A percentile compares a stretch with the other conserved stretches of the same genome.
These are phyloP conservation scores for Pleuronectes platessa DNA, from an alignment of 2,113 vertebrate species.

Conservation along the genomic window DNA sequence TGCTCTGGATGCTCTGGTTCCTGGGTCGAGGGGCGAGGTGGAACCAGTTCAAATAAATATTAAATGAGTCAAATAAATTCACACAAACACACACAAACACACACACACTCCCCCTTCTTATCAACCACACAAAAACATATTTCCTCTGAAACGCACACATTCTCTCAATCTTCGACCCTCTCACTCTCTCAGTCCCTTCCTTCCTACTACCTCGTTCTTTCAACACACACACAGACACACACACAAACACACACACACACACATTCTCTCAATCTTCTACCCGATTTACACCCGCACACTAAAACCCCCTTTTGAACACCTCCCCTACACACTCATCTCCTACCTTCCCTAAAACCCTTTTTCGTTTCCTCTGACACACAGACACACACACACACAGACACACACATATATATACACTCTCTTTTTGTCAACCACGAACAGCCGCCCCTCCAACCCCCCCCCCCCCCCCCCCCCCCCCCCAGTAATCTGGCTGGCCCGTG, in stretches of 20 bases:
- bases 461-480: slow-evolving; percentile 26
- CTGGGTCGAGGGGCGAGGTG: background rate
- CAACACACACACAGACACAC: slow-evolving; percentile 52
- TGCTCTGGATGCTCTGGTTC: background rate
- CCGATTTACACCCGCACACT: slow-evolving; percentile 68
- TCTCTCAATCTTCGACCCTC: slow-evolving; percentile 74
- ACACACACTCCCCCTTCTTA: slow-evolving; percentile 44
- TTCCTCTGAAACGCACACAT: slow-evolving; percentile 54
- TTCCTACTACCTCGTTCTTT: slow-evolving; percentile 28
- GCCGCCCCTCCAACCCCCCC: slow-evolving; percentile 1
- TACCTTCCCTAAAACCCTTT: slow-evolving; percentile 69
- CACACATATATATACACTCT: slow-evolving; percentile 34
- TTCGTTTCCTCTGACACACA: slow-evolving; percentile 63
- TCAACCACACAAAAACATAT: slow-evolving; percentile 56
- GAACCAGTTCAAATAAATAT: background rate
- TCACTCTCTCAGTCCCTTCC: slow-evolving; percentile 39
- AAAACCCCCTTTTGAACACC: slow-evolving; percentile 69
- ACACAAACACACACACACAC: slow-evolving; percentile 52
- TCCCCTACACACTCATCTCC: slow-evolving; percentile 56
- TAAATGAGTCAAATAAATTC: background rate
- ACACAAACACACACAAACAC: slow-evolving; percentile 45
- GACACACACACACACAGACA: slow-evolving; percentile 45
- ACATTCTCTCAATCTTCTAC: slow-evolving; percentile 72
- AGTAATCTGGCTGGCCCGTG: slow-evolving; percentile 82
- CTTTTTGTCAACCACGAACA: slow-evolving; percentile 74